A percentile compares a stretch with the other conserved stretches of the same genome.
These are phyloP conservation scores for Icerya purchasi DNA, from an alignment of 2,888 invertebrate genomes.

Conservation along the genomic window DNA sequence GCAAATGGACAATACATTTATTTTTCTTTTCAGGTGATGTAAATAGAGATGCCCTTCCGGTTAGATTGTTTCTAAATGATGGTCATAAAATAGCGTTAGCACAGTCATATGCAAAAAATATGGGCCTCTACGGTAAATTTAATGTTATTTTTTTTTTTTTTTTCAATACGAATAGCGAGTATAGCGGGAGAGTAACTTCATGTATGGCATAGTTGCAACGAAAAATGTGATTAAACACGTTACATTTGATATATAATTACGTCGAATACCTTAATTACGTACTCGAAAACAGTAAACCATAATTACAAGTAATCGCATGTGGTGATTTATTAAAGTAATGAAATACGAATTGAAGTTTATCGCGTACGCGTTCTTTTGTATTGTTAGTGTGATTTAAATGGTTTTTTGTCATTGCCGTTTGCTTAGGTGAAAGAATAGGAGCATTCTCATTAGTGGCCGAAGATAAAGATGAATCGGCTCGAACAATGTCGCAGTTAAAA, in stretches of 20 bases:
- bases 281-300: too few species aligned
- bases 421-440: slow-evolving; percentile 72
- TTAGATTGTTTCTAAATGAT: slow-evolving; percentile 66
- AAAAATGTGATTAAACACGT: too few species aligned
- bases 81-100: slow-evolving; percentile 69
- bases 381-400: background rate
- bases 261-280: too few species aligned
- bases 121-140: slow-evolving; percentile 63
- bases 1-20: too few species aligned
- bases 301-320: too few species aligned
- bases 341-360: too few species aligned
- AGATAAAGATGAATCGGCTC: slow-evolving; percentile 56
- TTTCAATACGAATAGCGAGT: too few species aligned
- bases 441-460: slow-evolving; percentile 59
- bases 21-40: slow-evolving; percentile 41
- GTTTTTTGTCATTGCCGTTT: background rate
- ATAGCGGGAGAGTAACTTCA: too few species aligned
- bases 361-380: background rate
- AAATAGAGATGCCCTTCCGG: slow-evolving; percentile 67
- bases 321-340: too few species aligned
- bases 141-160: too few species aligned
- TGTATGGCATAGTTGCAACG: too few species aligned
- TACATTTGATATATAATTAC: too few species aligned
- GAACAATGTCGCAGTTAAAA: slow-evolving; percentile 80
- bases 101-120: slow-evolving; percentile 95